phyloP scores from a whole-genome alignment of 2,797 vertebrate genomes.

The Falco cherrug region DNA sequence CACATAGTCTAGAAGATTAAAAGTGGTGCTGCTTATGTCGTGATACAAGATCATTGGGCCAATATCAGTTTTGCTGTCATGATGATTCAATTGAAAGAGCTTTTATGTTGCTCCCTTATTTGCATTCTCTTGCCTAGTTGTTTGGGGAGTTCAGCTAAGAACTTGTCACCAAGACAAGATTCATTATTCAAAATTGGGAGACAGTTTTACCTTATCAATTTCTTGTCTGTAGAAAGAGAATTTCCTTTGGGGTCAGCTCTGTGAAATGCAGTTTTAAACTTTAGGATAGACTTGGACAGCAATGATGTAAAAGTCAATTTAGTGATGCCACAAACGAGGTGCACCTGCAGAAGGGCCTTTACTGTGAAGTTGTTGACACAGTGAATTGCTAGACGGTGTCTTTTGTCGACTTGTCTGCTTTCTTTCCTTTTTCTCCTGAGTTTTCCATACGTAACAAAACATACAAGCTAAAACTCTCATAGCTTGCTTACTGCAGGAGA shows the following conservation, averaged over 20 bases:
- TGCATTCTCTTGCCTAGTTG: not conserved
- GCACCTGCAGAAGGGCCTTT: not conserved
- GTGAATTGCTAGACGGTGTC: not conserved
- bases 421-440: not conserved
- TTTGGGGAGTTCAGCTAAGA: not conserved
- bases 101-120: not conserved
- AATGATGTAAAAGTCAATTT: not conserved
- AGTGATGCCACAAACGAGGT: not conserved
- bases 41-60: no score
- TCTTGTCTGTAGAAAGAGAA: not conserved
- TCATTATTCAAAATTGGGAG: not conserved
- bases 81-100: not conserved
- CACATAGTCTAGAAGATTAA: not conserved
- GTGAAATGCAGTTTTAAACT: not conserved
- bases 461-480: not conserved
- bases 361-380: not conserved
- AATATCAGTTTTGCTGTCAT: not conserved
- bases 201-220: not conserved
- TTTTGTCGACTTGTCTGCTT: not conserved
- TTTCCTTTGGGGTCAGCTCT: not conserved
- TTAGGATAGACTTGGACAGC: not conserved
- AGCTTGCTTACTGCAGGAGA: constrained; percentile 50
- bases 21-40: not conserved
- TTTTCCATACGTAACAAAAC: not conserved
- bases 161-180: not conserved